phyloP scores from a whole-genome alignment of 1,140 invertebrate genomes.

The Macrosteles quadrilineatus region DNA sequence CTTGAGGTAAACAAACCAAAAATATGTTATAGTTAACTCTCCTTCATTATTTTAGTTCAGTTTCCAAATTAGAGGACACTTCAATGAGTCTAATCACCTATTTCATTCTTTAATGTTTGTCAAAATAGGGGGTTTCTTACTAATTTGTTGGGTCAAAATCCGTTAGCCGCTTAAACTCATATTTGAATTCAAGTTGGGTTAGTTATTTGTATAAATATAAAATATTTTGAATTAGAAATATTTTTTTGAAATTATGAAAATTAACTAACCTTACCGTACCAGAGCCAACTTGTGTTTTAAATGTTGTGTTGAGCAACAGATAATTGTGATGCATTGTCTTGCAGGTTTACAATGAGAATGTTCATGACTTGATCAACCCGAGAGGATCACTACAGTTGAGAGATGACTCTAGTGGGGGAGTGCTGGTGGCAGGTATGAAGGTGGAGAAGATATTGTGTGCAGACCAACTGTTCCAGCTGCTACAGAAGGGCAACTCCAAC shows the following conservation, averaged over 20 bases:
- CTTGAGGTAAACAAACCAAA: conserved; percentile 55
- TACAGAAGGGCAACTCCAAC: conserved; percentile 86
- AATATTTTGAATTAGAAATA: no score
- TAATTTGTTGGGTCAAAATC: no score
- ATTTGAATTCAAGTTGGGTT: no score
- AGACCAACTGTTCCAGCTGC: conserved; percentile 78
- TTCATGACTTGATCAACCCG: conserved; percentile 86
- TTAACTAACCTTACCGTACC: no score
- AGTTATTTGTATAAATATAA: no score
- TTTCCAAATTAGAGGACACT: background rate
- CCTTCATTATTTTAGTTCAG: background rate
- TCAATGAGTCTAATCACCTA: background rate
- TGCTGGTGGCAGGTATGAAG: conserved; percentile 84
- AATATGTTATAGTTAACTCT: background rate
- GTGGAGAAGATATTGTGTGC: conserved; percentile 73
- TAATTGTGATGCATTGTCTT: no score
- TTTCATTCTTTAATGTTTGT: background rate
- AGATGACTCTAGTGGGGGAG: conserved; percentile 80
- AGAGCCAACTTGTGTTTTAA: no score
- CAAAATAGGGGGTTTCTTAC: background rate
- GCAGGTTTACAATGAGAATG: conserved; percentile 95
- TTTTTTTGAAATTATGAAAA: no score
- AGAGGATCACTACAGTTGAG: conserved; percentile 72
- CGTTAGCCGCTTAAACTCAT: no score
- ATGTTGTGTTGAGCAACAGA: no score